Evolutionary conservation across 2,797 vertebrate genomes (phyloP), one percentile per base, ranked within the genome.

Genomic region (Salarias fasciatus): DNA sequence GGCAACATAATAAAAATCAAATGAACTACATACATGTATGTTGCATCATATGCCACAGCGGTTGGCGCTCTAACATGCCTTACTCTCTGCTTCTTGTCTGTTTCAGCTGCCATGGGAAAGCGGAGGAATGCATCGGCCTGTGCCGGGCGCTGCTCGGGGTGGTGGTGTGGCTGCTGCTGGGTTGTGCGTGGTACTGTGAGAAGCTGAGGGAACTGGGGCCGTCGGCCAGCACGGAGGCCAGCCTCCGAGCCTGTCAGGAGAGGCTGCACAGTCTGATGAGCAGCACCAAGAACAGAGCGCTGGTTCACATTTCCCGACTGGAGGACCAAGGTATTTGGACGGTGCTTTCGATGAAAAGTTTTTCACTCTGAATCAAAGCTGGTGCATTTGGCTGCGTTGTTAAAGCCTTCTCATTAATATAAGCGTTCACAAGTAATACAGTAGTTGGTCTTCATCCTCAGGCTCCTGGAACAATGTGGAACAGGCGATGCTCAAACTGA

Each of bases 271-370:
- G 72, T 68, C 72, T 96, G 67, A 92, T 98, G 48, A 82, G 75
- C 75, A 96, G 94, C 86, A 92, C 92, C 89, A 98, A 98, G 90
- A 99, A 98, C 89, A 91, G 94, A 33, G 96, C 97, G 45, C 90
- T 99, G 68, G 93, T 99, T 51, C 96, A 99, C 89, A 99, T 99
- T 0, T 96, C 96, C 11, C 94, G 95, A 24, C 90, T 99, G 44
- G 97, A 99, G 83, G 97, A 99, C 71, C 93, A 95, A 54, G 92
- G 97, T 98, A n/a, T n/a, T n/a, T n/a, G n/a, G n/a, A n/a, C n/a
- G n/a, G n/a, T n/a, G n/a, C n/a, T n/a, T n/a, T n/a, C n/a, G n/a
- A n/a, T n/a, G n/a, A n/a, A n/a, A n/a, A n/a, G n/a, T n/a, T n/a
- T n/a, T n/a, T n/a, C n/a, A n/a, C n/a, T 31, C 30, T 31, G 8